Percentiles rank a stretch among this genome's conserved stretches.
Evolutionary conservation across 2,113 vertebrate genomes (phyloP).

Genomic region (Ia io): DNA sequence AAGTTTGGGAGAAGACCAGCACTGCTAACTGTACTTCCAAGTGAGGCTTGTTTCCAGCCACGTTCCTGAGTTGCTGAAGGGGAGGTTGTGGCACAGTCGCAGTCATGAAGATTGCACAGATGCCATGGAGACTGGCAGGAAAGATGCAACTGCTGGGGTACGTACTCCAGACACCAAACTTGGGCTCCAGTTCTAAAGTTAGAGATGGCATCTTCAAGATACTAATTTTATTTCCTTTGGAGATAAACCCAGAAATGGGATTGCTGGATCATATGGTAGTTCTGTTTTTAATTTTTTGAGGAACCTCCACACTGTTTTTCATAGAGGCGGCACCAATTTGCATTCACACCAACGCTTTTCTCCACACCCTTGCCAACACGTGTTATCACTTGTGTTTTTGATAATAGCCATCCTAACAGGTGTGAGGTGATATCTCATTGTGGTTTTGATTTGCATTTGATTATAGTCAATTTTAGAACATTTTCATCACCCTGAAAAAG

Average conservation of each 20-base stretch:
- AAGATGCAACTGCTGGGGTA: not conserved
- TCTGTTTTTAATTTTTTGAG: not conserved
- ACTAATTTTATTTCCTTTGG: not conserved
- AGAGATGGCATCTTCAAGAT: not conserved
- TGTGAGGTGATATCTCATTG: not conserved
- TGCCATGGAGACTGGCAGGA: not conserved
- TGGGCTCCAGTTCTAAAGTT: not conserved
- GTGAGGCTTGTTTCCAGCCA: not conserved
- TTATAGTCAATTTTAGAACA: not conserved
- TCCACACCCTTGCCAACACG: not conserved
- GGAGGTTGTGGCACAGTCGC: not conserved
- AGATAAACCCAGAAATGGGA: not conserved
- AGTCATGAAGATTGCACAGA: not conserved
- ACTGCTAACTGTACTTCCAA: not conserved
- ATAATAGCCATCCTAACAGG: not conserved
- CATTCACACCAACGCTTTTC: not conserved
- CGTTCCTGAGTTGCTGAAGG: not conserved
- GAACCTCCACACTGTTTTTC: not conserved
- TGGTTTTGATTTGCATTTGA: conserved; percentile 7
- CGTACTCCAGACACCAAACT: not conserved
- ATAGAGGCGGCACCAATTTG: not conserved
- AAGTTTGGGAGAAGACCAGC: not conserved
- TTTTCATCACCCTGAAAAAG: not conserved
- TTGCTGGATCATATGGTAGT: not conserved
- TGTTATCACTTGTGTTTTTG: not conserved